Percentiles rank a stretch among this genome's conserved stretches.
phyloP scores from a whole-genome alignment of 2,113 vertebrate species.

The Neotragus moschatus region DNA sequence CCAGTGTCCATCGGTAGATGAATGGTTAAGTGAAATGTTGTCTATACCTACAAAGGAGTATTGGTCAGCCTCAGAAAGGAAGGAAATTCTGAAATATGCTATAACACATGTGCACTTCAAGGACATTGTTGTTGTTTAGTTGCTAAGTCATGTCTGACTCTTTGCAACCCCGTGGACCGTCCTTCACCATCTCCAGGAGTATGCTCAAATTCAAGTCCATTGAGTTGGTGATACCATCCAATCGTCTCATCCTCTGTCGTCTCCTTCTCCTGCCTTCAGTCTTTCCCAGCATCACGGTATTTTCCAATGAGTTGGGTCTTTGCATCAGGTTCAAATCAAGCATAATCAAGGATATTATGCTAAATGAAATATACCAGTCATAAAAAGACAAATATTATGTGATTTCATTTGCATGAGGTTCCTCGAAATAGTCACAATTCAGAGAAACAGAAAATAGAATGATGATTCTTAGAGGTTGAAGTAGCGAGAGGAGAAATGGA shows the following conservation, averaged over 20 bases:
- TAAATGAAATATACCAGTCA: neutral
- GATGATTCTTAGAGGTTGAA: neutral
- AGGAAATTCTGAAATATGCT: neutral
- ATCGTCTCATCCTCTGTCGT: neutral
- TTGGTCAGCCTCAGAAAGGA: neutral
- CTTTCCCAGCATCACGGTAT: neutral
- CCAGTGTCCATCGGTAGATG: neutral
- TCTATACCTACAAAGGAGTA: neutral
- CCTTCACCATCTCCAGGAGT: neutral
- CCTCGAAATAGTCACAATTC: neutral
- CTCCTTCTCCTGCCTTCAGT: neutral
- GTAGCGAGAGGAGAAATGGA: fast-evolving
- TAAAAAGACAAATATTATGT: neutral
- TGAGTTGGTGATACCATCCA: neutral
- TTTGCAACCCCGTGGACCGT: neutral
- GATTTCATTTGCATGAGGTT: neutral
- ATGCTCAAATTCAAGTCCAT: neutral
- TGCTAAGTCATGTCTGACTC: neutral
- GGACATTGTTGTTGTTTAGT: neutral
- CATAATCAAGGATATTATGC: neutral
- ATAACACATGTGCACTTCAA: neutral
- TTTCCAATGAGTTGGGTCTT: neutral
- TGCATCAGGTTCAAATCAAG: neutral
- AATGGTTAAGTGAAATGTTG: neutral
- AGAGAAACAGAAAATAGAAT: neutral